phyloP scores from a whole-genome alignment of 1,140 invertebrate species.

The Ips typographus region DNA sequence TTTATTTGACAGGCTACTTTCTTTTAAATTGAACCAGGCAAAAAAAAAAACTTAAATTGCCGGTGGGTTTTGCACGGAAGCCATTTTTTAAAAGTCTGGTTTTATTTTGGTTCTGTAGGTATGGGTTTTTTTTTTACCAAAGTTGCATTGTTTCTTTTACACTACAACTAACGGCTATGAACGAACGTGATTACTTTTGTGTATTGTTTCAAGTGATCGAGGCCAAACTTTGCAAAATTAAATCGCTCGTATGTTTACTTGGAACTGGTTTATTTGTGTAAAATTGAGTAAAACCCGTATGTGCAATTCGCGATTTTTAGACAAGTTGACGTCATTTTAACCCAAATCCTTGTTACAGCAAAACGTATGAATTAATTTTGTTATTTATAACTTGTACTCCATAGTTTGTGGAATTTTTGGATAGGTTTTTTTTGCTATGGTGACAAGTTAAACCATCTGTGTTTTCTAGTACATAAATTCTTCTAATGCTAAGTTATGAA shows the following conservation, averaged over 20 bases:
- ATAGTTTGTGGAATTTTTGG: too few relatives aligned
- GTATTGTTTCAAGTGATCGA: not conserved
- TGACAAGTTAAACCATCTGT: too few relatives aligned
- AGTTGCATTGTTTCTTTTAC: too few relatives aligned
- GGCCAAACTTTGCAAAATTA: not conserved
- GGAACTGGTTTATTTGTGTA: not conserved
- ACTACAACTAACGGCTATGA: not conserved
- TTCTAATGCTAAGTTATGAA: too few relatives aligned
- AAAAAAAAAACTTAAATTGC: not conserved
- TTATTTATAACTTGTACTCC: too few relatives aligned
- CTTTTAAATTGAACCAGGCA: not conserved
- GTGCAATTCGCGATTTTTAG: conserved; percentile 2
- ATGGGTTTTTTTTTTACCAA: too few relatives aligned
- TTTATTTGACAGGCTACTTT: conserved; percentile 1
- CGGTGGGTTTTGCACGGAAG: too few relatives aligned
- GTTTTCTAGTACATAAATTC: too few relatives aligned
- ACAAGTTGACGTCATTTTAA: not conserved
- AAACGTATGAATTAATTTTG: too few relatives aligned
- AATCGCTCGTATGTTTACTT: not conserved
- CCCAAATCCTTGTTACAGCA: not conserved
- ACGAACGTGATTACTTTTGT: not conserved
- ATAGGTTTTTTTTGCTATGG: too few relatives aligned
- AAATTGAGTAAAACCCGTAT: not conserved
- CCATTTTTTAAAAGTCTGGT: too few relatives aligned
- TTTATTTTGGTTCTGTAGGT: too few relatives aligned